These are phyloP conservation scores for Eubasilissa splendida DNA, from an alignment of 2,888 invertebrate genomes.

Conservation along the genomic window DNA sequence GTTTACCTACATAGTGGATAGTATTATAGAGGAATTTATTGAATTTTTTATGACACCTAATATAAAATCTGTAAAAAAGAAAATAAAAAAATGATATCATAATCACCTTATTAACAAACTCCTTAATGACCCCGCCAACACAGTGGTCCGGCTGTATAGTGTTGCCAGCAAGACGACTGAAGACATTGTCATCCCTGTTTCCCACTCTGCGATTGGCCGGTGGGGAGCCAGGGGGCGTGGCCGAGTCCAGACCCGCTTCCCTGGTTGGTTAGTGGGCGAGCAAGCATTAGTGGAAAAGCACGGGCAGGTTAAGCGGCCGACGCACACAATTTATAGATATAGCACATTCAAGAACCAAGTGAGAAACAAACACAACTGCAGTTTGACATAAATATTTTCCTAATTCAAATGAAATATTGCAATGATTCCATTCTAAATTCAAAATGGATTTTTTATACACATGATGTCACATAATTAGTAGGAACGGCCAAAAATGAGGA, in stretches of 20 bases:
- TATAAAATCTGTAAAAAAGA: not conserved
- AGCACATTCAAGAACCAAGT: not conserved
- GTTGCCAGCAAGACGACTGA: constrained; percentile 80
- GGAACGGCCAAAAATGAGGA: too few relatives aligned
- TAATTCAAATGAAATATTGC: not conserved
- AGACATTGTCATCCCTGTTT: constrained; percentile 81
- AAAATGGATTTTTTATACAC: not conserved
- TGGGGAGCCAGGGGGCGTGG: constrained; percentile 74
- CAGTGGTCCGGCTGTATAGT: constrained; percentile 69
- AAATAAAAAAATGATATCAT: constrained; percentile 3
- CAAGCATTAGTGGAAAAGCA: constrained; percentile 58
- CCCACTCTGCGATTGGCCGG: constrained; percentile 66
- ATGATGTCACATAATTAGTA: not conserved
- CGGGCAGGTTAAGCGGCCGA: constrained; percentile 57
- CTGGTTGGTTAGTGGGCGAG: constrained; percentile 61
- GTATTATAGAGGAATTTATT: too few relatives aligned
- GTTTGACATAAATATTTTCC: not conserved
- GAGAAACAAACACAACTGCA: not conserved
- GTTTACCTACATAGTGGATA: too few relatives aligned
- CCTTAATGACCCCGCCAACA: constrained; percentile 72
- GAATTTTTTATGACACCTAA: not conserved
- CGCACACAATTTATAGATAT: not conserved
- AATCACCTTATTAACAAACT: constrained; percentile 73
- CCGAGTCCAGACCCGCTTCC: constrained; percentile 74
- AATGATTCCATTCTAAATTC: not conserved